A percentile compares a stretch with the other conserved stretches of the same genome.
phyloP scores from a whole-genome alignment of 2,888 invertebrate genomes.

The Rhaphigaster nebulosa region DNA sequence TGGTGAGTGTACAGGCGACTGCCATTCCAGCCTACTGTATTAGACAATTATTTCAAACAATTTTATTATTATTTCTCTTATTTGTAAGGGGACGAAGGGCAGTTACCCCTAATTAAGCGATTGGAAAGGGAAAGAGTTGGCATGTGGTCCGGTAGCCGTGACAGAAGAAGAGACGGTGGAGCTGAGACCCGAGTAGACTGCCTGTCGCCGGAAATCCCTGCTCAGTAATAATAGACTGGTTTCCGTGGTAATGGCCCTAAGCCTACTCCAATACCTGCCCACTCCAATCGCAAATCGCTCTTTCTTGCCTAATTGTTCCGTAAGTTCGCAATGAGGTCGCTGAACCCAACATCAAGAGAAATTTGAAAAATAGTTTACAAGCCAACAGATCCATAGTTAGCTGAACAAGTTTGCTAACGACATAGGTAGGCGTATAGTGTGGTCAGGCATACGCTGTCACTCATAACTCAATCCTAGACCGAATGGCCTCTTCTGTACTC shows the following conservation, averaged over 20 bases:
- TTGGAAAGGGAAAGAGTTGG: constrained; percentile 4
- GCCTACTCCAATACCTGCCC: not conserved
- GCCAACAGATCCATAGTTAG: not conserved
- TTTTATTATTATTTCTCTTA: not conserved
- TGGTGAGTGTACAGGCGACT: too few relatives aligned
- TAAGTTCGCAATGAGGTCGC: not conserved
- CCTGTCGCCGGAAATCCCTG: constrained; percentile 43
- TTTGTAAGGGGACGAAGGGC: not conserved
- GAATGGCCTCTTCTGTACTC: too few relatives aligned
- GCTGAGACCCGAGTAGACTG: not conserved
- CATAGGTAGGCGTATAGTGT: not conserved
- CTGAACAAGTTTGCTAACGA: not conserved
- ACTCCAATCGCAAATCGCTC: not conserved
- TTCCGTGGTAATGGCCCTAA: not conserved
- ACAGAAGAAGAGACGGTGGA: constrained; percentile 35
- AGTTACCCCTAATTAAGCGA: not conserved
- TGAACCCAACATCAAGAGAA: not conserved
- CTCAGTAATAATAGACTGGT: not conserved
- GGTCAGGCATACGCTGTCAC: too few relatives aligned
- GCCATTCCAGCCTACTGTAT: too few relatives aligned
- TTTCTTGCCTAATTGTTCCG: constrained; percentile 31
- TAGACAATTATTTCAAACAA: not conserved
- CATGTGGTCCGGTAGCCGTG: constrained; percentile 4
- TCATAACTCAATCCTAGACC: too few relatives aligned
- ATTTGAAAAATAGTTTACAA: not conserved